These are phyloP conservation scores for Orientallactaga bullata DNA, from an alignment of 2,113 vertebrate genomes.

Conservation along the genomic window DNA sequence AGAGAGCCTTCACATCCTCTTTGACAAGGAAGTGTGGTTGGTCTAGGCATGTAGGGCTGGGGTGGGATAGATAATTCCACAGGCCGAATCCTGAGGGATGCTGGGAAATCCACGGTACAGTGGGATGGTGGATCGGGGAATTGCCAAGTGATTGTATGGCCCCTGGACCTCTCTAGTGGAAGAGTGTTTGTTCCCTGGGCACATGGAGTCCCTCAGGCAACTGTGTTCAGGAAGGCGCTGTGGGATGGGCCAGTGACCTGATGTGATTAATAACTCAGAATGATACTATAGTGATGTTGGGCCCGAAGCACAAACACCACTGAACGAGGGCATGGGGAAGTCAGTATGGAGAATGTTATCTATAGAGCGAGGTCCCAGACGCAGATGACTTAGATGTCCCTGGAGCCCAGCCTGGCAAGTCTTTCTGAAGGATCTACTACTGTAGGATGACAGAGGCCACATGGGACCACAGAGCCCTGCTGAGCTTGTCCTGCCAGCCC, in stretches of 20 bases:
- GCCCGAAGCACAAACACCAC: neutral
- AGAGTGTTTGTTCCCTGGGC: neutral
- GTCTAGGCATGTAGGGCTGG: neutral
- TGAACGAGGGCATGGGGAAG: neutral
- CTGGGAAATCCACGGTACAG: neutral
- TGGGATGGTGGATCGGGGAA: neutral
- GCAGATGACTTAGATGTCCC: neutral
- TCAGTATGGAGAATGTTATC: neutral
- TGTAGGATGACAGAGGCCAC: rapidly evolving
- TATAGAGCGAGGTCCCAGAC: neutral
- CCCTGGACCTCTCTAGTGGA: neutral
- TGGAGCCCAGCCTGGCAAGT: neutral
- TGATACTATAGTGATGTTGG: neutral
- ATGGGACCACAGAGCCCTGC: rapidly evolving
- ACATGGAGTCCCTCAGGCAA: rapidly evolving
- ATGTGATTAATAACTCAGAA: no score
- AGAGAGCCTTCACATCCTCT: neutral
- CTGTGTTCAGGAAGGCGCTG: neutral
- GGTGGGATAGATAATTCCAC: neutral
- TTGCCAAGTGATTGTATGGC: rapidly evolving
- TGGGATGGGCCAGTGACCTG: neutral
- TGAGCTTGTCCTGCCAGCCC: rapidly evolving
- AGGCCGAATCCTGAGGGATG: neutral
- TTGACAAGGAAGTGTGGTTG: neutral
- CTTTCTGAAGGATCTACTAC: neutral